phyloP scores from a whole-genome alignment of 2,113 vertebrate genomes.

The Jaculus jaculus region DNA sequence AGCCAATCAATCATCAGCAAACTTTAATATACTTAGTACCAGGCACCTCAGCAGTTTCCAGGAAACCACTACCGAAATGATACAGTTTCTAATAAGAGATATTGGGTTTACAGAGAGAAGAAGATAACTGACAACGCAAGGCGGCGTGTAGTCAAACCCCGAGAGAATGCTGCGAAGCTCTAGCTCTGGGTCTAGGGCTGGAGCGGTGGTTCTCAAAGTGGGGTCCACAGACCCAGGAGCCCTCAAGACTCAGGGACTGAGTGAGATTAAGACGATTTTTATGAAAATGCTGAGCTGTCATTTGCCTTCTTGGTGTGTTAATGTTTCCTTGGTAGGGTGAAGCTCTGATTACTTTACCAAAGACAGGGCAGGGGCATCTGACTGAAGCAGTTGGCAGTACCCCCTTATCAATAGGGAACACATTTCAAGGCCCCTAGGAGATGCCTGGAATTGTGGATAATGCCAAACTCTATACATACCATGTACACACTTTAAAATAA shows the following conservation, averaged over 20 bases:
- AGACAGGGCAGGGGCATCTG: not conserved
- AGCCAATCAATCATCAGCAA: conserved; percentile 20
- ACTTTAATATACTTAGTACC: not conserved
- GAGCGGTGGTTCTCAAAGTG: conserved; percentile 9
- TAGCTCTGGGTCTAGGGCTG: not conserved
- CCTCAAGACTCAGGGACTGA: not conserved
- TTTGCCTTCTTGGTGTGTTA: not conserved
- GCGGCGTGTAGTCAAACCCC: not conserved
- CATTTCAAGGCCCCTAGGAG: not conserved
- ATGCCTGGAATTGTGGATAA: not conserved
- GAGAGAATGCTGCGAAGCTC: not conserved
- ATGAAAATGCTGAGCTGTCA: not conserved
- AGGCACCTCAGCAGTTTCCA: not conserved
- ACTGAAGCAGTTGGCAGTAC: not conserved
- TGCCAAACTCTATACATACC: not conserved
- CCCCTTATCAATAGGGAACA: not conserved
- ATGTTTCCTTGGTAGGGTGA: not conserved
- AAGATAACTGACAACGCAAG: not conserved
- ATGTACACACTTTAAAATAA: no score
- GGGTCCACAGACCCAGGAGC: no score
- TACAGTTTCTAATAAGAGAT: not conserved
- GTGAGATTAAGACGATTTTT: not conserved
- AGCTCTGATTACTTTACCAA: not conserved
- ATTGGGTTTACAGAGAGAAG: not conserved
- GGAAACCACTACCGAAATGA: not conserved